Evolutionary conservation across 2,888 invertebrate genomes (phyloP).

Genomic region (Spilosoma lubricipeda): DNA sequence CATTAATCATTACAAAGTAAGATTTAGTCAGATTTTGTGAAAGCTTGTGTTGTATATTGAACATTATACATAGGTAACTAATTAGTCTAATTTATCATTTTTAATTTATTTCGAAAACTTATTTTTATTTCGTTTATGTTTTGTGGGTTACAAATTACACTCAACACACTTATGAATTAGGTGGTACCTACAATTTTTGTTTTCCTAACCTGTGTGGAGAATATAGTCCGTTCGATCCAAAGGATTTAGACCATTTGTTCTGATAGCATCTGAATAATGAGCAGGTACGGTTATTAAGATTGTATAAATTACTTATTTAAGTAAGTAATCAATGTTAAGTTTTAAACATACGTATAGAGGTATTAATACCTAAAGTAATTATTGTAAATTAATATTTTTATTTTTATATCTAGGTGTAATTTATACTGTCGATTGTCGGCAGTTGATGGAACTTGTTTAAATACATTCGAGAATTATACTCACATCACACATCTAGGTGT

Average conservation of each 20-base stretch:
- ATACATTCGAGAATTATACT: too few relatives aligned
- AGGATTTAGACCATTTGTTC: too few relatives aligned
- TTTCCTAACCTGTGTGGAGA: background rate
- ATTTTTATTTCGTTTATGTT: background rate
- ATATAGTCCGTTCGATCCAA: background rate
- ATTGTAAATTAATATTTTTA: too few relatives aligned
- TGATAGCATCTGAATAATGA: too few relatives aligned
- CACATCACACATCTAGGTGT: too few relatives aligned
- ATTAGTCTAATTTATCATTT: background rate
- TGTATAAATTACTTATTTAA: background rate
- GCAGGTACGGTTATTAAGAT: background rate
- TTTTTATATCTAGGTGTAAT: too few relatives aligned
- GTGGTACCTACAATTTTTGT: too few relatives aligned
- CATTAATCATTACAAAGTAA: background rate
- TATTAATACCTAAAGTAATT: too few relatives aligned
- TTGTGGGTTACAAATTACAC: background rate
- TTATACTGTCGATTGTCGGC: too few relatives aligned
- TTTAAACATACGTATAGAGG: background rate
- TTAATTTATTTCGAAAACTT: background rate
- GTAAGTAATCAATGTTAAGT: background rate
- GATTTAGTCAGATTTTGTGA: too few relatives aligned
- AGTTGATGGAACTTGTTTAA: too few relatives aligned
- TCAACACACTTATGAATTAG: background rate
- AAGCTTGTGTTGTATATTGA: background rate
- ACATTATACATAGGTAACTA: background rate